Conservation (phyloP, 1,140 invertebrate genomes). For the Drosophila funebris region DNA sequence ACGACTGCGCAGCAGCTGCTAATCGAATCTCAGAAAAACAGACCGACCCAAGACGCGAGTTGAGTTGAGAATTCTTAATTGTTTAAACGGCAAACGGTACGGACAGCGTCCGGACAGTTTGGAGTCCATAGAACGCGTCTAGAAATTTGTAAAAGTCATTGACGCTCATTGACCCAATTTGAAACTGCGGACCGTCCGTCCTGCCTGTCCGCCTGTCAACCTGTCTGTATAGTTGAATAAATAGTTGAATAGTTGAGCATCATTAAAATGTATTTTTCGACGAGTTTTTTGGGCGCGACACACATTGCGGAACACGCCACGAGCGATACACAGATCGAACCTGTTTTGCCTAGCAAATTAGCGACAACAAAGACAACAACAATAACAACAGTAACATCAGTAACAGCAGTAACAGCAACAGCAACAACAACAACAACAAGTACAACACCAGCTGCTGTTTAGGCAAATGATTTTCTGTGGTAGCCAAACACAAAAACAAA, state of each 20-base stretch:
- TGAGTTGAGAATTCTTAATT: conserved; percentile 52
- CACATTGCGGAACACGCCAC: conserved; percentile 36
- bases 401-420: background rate
- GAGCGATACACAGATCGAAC: conserved; percentile 57
- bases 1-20: conserved; percentile 21
- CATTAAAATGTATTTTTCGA: conserved; percentile 44
- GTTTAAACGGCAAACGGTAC: conserved; percentile 15
- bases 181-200: background rate
- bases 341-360: conserved; percentile 75
- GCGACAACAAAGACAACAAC: conserved; percentile 4
- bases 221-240: conserved; percentile 22
- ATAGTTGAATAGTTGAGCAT: conserved; percentile 42
- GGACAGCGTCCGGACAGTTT: background rate
- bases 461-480: conserved; percentile 9
- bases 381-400: no score
- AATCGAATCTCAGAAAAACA: conserved; percentile 34
- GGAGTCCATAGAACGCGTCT: background rate
- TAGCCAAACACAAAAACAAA: conserved; percentile 22
- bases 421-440: background rate
- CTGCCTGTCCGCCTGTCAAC: background rate
- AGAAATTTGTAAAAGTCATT: conserved; percentile 61
- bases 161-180: conserved; percentile 72
- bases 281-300: conserved; percentile 60
- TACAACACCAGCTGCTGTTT: background rate
- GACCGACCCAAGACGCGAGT: background rate